These are phyloP conservation scores for Polyommatus iphigenia DNA, from an alignment of 2,888 invertebrate genomes.

Conservation along the genomic window DNA sequence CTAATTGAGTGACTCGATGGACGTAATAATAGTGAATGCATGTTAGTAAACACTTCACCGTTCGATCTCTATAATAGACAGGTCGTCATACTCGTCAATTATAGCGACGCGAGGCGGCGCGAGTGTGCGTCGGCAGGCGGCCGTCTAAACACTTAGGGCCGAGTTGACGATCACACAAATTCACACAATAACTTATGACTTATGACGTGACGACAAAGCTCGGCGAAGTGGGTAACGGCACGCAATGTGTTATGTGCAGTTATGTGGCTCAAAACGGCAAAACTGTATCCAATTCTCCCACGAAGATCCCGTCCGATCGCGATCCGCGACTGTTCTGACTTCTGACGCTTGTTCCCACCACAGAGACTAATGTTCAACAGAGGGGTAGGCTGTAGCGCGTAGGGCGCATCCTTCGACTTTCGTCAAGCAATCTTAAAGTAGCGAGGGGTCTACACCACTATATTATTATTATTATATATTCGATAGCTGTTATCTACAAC, in stretches of 20 bases:
- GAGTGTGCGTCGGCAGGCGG: not conserved
- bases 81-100: not conserved
- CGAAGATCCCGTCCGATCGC: too few relatives aligned
- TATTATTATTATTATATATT: too few relatives aligned
- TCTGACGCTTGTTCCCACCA: too few relatives aligned
- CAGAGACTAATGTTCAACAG: too few relatives aligned
- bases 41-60: slow-evolving; percentile 13
- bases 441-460: too few relatives aligned
- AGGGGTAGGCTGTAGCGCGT: too few relatives aligned
- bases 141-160: not conserved
- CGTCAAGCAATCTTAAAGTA: too few relatives aligned
- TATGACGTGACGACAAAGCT: slow-evolving; percentile 9
- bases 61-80: not conserved
- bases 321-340: too few relatives aligned
- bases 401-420: too few relatives aligned
- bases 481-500: too few relatives aligned
- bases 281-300: too few relatives aligned
- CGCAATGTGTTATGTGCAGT: not conserved
- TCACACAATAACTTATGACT: not conserved
- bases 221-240: not conserved
- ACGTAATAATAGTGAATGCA: not conserved
- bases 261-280: not conserved
- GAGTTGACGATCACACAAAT: not conserved
- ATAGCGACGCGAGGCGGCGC: not conserved
- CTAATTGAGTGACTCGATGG: not conserved